These are phyloP conservation scores for Trissolcus japonicus DNA, from an alignment of 2,888 invertebrate species.

Conservation along the genomic window DNA sequence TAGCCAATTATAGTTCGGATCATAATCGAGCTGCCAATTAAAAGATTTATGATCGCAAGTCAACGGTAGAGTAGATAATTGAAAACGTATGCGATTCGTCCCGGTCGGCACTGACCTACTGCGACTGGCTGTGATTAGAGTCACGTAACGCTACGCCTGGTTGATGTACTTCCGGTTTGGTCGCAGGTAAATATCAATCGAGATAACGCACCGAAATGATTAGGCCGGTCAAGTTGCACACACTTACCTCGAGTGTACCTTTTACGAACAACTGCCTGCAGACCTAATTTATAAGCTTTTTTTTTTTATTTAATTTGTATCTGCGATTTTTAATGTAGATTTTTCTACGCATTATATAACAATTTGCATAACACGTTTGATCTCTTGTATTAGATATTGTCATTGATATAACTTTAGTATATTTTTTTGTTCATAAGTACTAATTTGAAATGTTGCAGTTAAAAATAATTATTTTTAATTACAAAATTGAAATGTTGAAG, in stretches of 20 bases:
- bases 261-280: slow-evolving; percentile 7
- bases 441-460: no score
- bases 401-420: no score
- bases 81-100: slow-evolving; percentile 42
- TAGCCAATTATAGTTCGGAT: slow-evolving; percentile 10
- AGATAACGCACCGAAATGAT: slow-evolving; percentile 39
- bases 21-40: slow-evolving; percentile 6
- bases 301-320: not conserved
- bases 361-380: not conserved
- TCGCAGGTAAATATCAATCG: slow-evolving; percentile 51
- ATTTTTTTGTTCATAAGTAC: no score
- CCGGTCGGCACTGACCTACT: slow-evolving; percentile 64
- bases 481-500: no score
- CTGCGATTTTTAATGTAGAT: not conserved
- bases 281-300: slow-evolving; percentile 14
- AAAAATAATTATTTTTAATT: no score
- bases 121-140: slow-evolving; percentile 58
- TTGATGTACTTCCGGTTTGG: slow-evolving; percentile 60
- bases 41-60: slow-evolving; percentile 29
- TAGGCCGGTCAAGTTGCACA: slow-evolving; percentile 12
- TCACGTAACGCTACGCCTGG: slow-evolving; percentile 63
- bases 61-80: slow-evolving; percentile 34
- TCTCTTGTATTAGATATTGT: not conserved
- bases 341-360: not conserved
- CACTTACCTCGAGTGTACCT: slow-evolving; percentile 4